Base-by-base conservation (phyloP, 2,888 invertebrate genomes). In the Parnassius apollo region DNA sequence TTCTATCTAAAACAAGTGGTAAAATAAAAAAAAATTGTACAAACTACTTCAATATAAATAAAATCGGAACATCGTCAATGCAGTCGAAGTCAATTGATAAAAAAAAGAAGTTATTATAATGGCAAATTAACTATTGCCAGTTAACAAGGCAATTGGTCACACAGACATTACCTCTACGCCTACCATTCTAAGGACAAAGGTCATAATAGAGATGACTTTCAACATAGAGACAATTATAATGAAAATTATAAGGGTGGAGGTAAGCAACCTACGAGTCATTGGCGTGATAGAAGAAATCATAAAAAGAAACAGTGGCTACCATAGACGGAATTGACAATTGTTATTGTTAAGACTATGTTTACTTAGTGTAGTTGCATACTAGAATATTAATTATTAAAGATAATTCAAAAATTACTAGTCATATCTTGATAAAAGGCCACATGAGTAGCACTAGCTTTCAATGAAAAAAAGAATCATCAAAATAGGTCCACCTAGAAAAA, bases 141-240 rank as follows among this genome's bases (percentile, higher is more conserved):
- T 66, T 81, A 92, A 69, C 91, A 91, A 72, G 92, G 92, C 3
- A 89, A 92, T 68, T 92, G 92, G 92, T 76, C 84, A 2, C 85
- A 90, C 60, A 78, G 91, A 63, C 91, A 90, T 68, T 89, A 92
- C 66, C 89, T 90, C 0, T 89, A 18, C 18, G 18, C 18, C 0
- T 18, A 89, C 63, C 80, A 83, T 53, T 57, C 78, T 1, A 82
- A 83, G 65, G 86, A 83, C 10, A 81, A 83, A 64, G 55, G 64
- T 9, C 77, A 79, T 25, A 75, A 68, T 57, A 67, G 69, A 66
- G 82, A 69, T 70, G 76, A 73, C 59, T 75, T 73, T 56, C 75
- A 73, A 65, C 69, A 74, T 25, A 76, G 68, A 50, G 66, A 68
- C 44, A 68, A 68, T 48, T 57, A 62, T 44, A 72, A 65, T 60